These are phyloP conservation scores for Sakesphorus luctuosus DNA, from an alignment of 2,113 vertebrate species.

Conservation along the genomic window DNA sequence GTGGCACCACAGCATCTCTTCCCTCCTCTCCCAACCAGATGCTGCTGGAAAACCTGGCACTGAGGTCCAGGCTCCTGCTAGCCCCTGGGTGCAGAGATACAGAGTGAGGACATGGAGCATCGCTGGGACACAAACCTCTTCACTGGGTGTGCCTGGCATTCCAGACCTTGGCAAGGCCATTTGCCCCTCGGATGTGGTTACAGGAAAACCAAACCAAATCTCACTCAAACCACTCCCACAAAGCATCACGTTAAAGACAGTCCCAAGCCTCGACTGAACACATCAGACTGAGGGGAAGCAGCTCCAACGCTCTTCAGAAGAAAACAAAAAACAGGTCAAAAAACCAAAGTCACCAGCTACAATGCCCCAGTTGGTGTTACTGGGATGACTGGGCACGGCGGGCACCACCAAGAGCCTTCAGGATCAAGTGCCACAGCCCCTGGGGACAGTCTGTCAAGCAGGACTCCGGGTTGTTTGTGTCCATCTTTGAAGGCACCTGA, in stretches of 20 bases:
- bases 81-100: accelerated
- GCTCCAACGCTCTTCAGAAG: neutral
- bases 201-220: constrained; percentile 55
- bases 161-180: accelerated
- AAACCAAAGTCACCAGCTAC: neutral
- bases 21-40: neutral
- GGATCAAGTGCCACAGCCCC: neutral
- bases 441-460: neutral
- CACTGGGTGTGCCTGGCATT: accelerated
- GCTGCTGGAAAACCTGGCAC: accelerated
- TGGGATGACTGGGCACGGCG: constrained; percentile 4
- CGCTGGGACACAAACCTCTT: neutral
- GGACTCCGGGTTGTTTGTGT: neutral
- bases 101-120: accelerated
- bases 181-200: neutral
- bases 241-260: neutral
- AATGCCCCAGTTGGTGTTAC: neutral
- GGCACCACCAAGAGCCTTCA: neutral
- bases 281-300: neutral
- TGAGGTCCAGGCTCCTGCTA: neutral
- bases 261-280: constrained; percentile 38
- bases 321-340: neutral
- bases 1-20: accelerated
- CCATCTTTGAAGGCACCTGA: neutral
- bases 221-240: constrained; percentile 24